Evolutionary conservation across 2,113 vertebrate species (phyloP).

Genomic region (Stigmatopora argus): DNA sequence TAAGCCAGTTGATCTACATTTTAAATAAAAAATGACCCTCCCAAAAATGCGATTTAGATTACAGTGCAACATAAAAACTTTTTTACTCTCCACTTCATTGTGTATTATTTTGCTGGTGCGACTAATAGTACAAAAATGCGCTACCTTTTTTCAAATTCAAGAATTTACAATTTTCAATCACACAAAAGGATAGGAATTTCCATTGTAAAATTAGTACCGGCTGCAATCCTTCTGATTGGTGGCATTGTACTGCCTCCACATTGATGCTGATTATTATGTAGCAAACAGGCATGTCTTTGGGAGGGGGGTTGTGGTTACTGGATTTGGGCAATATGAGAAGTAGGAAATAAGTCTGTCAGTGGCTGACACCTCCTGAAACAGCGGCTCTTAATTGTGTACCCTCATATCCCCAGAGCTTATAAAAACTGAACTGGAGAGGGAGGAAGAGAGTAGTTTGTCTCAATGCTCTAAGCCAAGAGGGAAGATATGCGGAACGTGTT

Average conservation of each 20-base stretch:
- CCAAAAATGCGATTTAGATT: no score
- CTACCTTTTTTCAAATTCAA: conserved; percentile 7
- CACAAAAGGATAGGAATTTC: conserved; percentile 58
- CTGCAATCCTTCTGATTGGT: conserved; percentile 64
- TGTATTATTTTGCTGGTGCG: no score
- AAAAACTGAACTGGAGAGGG: conserved; percentile 63
- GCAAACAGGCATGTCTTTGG: conserved; percentile 62
- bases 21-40: conserved; percentile 29
- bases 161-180: conserved; percentile 38
- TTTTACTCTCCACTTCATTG: no score
- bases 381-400: conserved; percentile 64
- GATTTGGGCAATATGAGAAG: conserved; percentile 49
- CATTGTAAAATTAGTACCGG: conserved; percentile 56
- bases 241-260: conserved; percentile 30
- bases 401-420: conserved; percentile 63
- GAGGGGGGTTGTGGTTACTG: conserved; percentile 59
- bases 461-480: conserved; percentile 62
- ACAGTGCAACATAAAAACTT: no score
- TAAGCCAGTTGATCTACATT: no score
- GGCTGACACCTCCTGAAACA: conserved; percentile 58
- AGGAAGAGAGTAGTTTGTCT: conserved; percentile 66
- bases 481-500: conserved; percentile 62
- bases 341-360: conserved; percentile 50
- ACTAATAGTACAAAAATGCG: no score
- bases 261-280: conserved; percentile 68